phyloP scores from a whole-genome alignment of 2,797 vertebrate genomes.

The Myiotriccus ornatus region DNA sequence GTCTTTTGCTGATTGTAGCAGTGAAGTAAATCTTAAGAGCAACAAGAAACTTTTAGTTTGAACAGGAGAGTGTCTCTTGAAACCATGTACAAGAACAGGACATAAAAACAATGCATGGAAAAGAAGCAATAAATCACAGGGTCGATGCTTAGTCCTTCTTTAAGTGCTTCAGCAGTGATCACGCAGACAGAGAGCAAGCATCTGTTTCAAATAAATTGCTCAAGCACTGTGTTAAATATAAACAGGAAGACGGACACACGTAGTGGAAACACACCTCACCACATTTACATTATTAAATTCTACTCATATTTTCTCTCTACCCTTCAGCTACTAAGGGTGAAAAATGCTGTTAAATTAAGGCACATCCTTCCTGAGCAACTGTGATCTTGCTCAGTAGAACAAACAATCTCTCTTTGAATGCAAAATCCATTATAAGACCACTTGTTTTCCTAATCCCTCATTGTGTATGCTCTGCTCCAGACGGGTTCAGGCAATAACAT shows the following conservation, averaged over 20 bases:
- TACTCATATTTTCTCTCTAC: neutral
- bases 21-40: neutral
- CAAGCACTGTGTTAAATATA: conserved; percentile 69
- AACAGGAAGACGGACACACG: conserved; percentile 78
- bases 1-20: neutral
- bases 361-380: conserved; percentile 18
- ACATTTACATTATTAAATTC: conserved; percentile 16
- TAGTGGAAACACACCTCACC: conserved; percentile 46
- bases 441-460: neutral
- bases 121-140: conserved; percentile 3
- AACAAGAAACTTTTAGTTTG: neutral
- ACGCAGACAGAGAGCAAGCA: conserved; percentile 65
- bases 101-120: neutral
- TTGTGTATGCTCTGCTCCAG: neutral
- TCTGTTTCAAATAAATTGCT: conserved; percentile 67
- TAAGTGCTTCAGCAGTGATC: conserved; percentile 58
- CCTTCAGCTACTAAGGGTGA: neutral
- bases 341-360: conserved; percentile 2
- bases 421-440: neutral
- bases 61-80: neutral
- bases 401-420: neutral
- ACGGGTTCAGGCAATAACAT: neutral
- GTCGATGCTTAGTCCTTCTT: conserved; percentile 1
- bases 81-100: neutral
- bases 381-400: neutral